Evolutionary conservation across 2,888 invertebrate species (phyloP), one percentile per base, ranked within the genome.

Genomic region (Lydus trimaculatus): DNA sequence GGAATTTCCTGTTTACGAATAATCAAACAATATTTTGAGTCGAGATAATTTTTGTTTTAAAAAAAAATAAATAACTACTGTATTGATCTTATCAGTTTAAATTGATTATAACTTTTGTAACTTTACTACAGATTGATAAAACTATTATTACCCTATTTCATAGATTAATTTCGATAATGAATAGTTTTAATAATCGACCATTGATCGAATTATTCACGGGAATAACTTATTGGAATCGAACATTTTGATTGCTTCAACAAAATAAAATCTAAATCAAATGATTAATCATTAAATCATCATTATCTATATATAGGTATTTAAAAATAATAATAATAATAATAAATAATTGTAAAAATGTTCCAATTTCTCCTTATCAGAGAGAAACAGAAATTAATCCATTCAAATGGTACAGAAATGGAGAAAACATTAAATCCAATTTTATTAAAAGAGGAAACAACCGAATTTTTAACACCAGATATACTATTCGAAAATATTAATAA

Each of bases 401-500:
- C 65, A 61, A 69, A 31, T 63, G 68, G 39, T 31, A 69, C 87
- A 56, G 83, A 86, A 59, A 83, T 84, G 9, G 89, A 89, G 75
- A 85, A 86, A 62, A 77, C 84, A 59, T 83, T 90, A 59, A 90
- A 90, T 75, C 85, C 85, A 69, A 85, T 86, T 4, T 86, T 88
- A 84, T 74, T 77, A 25, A 85, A 89, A 48, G 86, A 87, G 3
- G 88, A 90, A 60, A 90, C 91, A 71, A 90, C 90, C 72, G 88
- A 89, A 70, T 88, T 90, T 20, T 86, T 93, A 56, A 86, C 91
- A 70, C 91, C 92, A 0, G 93, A 93, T 76, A 88, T 89, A n/a
- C 84, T 94, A 17, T 90, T 91, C 78, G 91, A 91, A 74, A 88
- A 89, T 39, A 89, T 93, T 0, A 88, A 90, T 65, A 87, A 87